Percentiles rank a stretch among this genome's conserved stretches.
Conservation (phyloP, 2,797 vertebrate species). For the Salmo trutta region DNA sequence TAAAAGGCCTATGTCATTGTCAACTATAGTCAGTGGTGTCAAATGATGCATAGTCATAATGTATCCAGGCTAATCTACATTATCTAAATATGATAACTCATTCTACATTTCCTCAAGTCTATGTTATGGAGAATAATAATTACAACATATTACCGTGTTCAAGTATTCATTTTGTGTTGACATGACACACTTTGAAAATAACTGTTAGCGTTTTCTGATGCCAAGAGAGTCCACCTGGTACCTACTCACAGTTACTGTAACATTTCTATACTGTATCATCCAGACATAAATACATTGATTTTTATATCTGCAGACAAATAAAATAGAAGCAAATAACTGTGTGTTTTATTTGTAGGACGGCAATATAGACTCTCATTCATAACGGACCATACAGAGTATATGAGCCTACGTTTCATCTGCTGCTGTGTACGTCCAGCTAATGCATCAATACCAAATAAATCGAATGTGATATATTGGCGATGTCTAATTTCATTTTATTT, state of each 20-base stretch:
- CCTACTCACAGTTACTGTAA: background rate
- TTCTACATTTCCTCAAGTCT: background rate
- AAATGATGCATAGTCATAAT: background rate
- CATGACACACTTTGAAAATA: background rate
- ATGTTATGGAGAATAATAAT: background rate
- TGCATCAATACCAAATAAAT: background rate
- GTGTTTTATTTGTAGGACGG: background rate
- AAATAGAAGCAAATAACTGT: background rate
- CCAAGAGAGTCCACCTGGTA: background rate
- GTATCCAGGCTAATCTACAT: no score
- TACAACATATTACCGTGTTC: background rate
- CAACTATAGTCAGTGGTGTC: background rate
- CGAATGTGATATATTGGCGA: no score
- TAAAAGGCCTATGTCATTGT: background rate
- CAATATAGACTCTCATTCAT: background rate
- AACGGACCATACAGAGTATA: no score
- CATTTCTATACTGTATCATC: background rate
- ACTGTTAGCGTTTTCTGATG: background rate
- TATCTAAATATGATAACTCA: background rate
- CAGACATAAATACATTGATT: background rate
- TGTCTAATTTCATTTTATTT: background rate
- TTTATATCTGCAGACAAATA: slow-evolving; percentile 5
- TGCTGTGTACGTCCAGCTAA: background rate
- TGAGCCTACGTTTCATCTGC: no score
- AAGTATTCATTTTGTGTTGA: no score